A percentile compares a stretch with the other conserved stretches of the same genome.
Conservation (phyloP, 2,888 invertebrate species). For the Spatulosminthurus flaviceps region DNA sequence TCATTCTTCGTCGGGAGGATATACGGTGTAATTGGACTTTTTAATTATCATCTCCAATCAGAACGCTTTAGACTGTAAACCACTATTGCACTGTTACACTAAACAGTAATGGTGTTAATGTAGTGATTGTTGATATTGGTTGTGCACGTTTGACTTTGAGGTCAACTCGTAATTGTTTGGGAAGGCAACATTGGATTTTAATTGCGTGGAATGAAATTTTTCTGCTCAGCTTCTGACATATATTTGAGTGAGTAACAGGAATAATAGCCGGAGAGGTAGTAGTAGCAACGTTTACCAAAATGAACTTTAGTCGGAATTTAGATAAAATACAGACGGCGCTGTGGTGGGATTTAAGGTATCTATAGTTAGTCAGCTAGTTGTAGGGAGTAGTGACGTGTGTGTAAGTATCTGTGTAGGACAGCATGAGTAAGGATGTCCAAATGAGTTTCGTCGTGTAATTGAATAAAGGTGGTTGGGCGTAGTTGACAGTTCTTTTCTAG, state of each 20-base stretch:
- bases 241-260: background rate
- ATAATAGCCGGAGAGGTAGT: no score
- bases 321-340: no score
- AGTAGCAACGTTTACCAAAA: no score
- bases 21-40: no score
- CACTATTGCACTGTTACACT: no score
- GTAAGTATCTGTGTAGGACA: background rate
- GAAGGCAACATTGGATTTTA: background rate
- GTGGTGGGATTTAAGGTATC: no score
- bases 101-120: no score
- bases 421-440: constrained; percentile 5
- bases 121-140: background rate
- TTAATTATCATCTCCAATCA: no score
- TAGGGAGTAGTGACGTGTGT: background rate
- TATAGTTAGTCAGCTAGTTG: no score
- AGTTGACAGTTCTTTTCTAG: constrained; percentile 30
- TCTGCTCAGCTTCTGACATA: background rate
- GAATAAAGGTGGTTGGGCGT: constrained; percentile 30
- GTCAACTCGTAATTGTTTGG: background rate
- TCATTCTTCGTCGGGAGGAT: no score
- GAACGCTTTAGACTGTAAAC: no score
- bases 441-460: constrained; percentile 26
- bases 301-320: no score
- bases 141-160: background rate
- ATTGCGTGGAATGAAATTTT: constrained; percentile 5